A percentile compares a stretch with the other conserved stretches of the same genome.
Evolutionary conservation across 53 echinoderm and acorn worm genomes (phyloP).

Genomic region (Paelopatides confundens): DNA sequence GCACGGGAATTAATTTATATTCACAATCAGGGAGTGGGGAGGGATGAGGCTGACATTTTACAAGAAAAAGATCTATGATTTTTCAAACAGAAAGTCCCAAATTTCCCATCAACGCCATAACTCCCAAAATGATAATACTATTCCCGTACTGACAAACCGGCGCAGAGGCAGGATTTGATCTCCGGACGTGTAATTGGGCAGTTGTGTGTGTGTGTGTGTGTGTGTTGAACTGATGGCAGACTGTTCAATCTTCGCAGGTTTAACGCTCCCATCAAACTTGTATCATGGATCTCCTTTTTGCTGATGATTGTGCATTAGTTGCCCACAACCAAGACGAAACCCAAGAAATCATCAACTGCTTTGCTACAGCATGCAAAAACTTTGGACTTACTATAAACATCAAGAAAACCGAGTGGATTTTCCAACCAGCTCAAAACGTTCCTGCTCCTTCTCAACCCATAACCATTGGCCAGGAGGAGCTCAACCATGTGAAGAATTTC

Average conservation of each 20-base stretch:
- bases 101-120: too few relatives aligned
- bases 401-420: conserved; percentile 50
- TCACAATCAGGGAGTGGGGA: too few relatives aligned
- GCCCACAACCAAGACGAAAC: conserved; percentile 18
- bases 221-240: conserved; percentile 13
- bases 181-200: too few relatives aligned
- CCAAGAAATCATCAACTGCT: conserved; percentile 40
- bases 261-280: neutral
- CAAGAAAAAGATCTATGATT: too few relatives aligned
- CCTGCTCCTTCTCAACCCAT: conserved; percentile 26
- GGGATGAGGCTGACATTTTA: too few relatives aligned
- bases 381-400: conserved; percentile 28
- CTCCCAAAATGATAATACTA: too few relatives aligned
- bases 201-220: too few relatives aligned
- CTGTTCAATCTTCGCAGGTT: conserved; percentile 5
- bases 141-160: too few relatives aligned
- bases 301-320: conserved; percentile 59
- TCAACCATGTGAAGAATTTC: conserved; percentile 54
- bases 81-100: too few relatives aligned
- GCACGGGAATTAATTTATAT: too few relatives aligned
- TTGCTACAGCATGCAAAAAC: conserved; percentile 5
- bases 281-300: neutral
- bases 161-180: too few relatives aligned
- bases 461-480: conserved; percentile 32
- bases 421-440: conserved; percentile 2